Base-by-base conservation (phyloP, 2,113 vertebrate species). In the Xiphias gladius region DNA sequence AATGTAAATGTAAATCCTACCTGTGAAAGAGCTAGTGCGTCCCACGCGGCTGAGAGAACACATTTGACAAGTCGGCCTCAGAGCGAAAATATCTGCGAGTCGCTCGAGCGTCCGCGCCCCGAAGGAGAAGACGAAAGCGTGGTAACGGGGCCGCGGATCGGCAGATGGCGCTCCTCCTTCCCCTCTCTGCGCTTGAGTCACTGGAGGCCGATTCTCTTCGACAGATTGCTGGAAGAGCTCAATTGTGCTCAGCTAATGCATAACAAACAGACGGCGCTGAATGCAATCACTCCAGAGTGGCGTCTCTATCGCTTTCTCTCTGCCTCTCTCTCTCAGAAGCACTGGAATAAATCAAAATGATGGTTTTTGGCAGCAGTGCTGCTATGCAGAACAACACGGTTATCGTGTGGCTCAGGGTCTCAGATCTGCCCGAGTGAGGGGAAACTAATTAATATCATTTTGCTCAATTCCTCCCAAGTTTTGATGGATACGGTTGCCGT, bases 221-320 rank as follows among this genome's bases (percentile, higher is more conserved):
- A 48, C 77, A 87, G 84, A 70, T 76, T 86, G 75, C 80, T 78
- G 35, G 65, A 88, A 78, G 79, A 83, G 83, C 76, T 84, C 76
- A 65, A 65, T 85, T 85, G 84, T 82, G 76, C 77, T 84, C 77
- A 28, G 84, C 80, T 82, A 87, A 92, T 87, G 90, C 84, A 88
- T 83, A 77, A 64, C 83, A 87, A 90, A 82, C 84, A 87, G 80
- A 85, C 57, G 73, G 82, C 64, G 86, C 76, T 19, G 70, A 85
- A 68, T 9, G 70, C 82, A 83, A 66, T 86, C 76, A 39, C 73
- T 79, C 68, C 80, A 32, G 52, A 80, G 80, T 32, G 59, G 28
- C 37, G 5, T 70, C 79, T 50, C 66, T 10, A 2, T 71, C 76
- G 57, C 73, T 26, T 24, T 11, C 76, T 55, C 72, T 59, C 30